phyloP scores from a whole-genome alignment of 2,113 vertebrate species.

The Muntiacus muntjak region DNA sequence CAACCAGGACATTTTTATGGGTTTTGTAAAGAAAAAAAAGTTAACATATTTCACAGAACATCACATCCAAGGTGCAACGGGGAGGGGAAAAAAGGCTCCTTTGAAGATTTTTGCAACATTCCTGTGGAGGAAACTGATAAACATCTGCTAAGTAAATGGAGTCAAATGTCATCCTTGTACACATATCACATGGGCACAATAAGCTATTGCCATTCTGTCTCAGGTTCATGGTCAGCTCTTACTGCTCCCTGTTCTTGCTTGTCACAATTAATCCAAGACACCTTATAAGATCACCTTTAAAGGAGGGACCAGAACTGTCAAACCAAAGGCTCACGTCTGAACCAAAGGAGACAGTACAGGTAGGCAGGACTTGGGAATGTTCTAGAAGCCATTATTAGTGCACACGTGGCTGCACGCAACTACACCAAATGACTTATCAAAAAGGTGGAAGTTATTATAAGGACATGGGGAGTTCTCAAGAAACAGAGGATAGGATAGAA shows the following conservation, averaged over 20 bases:
- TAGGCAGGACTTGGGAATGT: conserved; percentile 6
- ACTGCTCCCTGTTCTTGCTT: not conserved
- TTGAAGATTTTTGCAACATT: conserved; percentile 71
- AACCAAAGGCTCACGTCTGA: not conserved
- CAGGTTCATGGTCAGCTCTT: conserved; percentile 52
- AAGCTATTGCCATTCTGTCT: conserved; percentile 10
- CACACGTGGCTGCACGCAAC: not conserved
- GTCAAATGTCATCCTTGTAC: conserved; percentile 14
- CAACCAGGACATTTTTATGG: conserved; percentile 72
- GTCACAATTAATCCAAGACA: not conserved
- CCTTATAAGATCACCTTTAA: conserved; percentile 14
- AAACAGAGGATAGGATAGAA: not conserved
- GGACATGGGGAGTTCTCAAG: not conserved
- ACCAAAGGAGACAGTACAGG: not conserved
- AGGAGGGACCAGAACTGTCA: not conserved
- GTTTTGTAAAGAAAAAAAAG: conserved; percentile 50
- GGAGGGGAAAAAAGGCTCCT: not conserved
- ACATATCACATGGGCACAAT: not conserved
- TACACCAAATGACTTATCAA: not conserved
- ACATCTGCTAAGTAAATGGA: conserved; percentile 56
- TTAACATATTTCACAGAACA: conserved; percentile 61
- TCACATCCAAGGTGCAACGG: not conserved
- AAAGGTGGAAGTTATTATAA: not conserved
- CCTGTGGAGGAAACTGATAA: conserved; percentile 39
- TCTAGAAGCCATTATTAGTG: conserved; percentile 43